phyloP scores from a whole-genome alignment of 2,797 vertebrate genomes.

The Sebastes variabilis region DNA sequence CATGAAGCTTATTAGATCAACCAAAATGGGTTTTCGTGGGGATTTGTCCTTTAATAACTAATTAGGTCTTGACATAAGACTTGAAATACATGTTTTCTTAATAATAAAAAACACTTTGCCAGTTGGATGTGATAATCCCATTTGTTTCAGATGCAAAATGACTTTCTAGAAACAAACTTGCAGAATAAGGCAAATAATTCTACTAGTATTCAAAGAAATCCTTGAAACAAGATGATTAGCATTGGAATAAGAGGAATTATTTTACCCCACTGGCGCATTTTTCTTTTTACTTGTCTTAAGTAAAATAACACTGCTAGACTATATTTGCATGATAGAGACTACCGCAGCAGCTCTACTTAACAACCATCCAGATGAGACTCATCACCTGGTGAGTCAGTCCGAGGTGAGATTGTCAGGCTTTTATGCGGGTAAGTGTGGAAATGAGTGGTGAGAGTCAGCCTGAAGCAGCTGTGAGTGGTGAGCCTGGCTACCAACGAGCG shows the following conservation, averaged over 20 bases:
- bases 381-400: conserved; percentile 14
- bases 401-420: conserved; percentile 20
- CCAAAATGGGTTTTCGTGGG: background rate
- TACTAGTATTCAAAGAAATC: background rate
- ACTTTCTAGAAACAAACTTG: background rate
- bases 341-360: background rate
- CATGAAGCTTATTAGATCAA: background rate
- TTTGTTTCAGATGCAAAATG: background rate
- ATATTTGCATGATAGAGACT: background rate
- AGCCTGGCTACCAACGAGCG: conserved; percentile 47
- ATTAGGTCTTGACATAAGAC: background rate
- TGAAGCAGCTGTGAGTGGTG: conserved; percentile 34
- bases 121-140: background rate
- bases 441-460: conserved; percentile 12
- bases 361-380: background rate
- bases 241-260: background rate
- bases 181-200: background rate
- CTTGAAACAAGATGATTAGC: background rate
- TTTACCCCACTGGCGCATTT: background rate
- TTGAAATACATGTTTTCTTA: background rate
- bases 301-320: background rate
- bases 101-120: background rate
- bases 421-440: conserved; percentile 19
- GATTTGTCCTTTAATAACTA: background rate
- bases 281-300: background rate